Evolutionary conservation across 2,797 vertebrate species (phyloP), one percentile per base, ranked within the genome.

Genomic region (Falco berigora): DNA sequence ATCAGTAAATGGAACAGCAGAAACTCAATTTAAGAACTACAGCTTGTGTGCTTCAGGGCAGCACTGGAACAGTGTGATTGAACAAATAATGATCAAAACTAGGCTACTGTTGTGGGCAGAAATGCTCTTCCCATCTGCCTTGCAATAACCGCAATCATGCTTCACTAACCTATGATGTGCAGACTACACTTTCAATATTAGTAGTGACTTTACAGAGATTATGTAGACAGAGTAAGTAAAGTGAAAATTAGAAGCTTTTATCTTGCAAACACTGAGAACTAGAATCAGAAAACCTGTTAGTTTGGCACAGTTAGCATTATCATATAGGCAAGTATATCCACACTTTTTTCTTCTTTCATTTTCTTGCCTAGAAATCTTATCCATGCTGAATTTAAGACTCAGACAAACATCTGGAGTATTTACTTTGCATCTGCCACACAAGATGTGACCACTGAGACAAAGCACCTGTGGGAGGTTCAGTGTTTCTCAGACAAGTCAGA

Each of bases 281-380:
- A 79, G 61, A 81, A 76, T 55, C 21, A 52, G 50, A 80, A 94
- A 84, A 87, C 32, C 79, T 66, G 88, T 93, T 96, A 97, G 81
- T 87, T 38, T 86, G 81, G 44, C 71, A 74, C 4, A 3, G 71
- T 85, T 59, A 95, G 81, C n/a, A 71, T 19, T 30, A 82, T 64
- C n/a, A 69, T 21, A n/a, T 2, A 69, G 77, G 17, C 38, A 82
- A 82, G 27, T 32, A 88, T 36, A 87, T 36, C 49, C 30, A 53
- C 3, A 3, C 7, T 24, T 62, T 23, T 15, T 63, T 50, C 2
- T 21, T 58, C 19, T 23, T 59, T 40, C 40, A 40, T 12, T 40
- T 38, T 67, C 88, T 27, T 28, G 2, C 42, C 44, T 86, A 66
- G 47, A 67, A 90, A 62, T 62, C 63, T 82, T 69, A 56, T 4